Base-by-base conservation (phyloP, 2,113 vertebrate species). In the Chloroceryle aenea region DNA sequence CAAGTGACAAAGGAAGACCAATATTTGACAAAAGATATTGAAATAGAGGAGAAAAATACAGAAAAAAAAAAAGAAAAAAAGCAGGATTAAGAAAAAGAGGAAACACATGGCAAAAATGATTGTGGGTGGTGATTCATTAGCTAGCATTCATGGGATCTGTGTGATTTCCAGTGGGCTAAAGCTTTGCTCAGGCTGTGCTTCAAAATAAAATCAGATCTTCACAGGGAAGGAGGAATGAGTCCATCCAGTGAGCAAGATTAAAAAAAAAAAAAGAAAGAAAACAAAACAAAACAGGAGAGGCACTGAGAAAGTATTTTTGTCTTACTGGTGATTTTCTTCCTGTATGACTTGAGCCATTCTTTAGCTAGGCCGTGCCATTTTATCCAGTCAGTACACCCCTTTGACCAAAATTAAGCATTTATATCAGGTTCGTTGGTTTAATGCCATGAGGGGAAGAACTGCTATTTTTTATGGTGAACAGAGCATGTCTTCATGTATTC, bases 161-260 rank as follows among this genome's bases (percentile, higher is more conserved):
- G 26, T 55, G 32, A 30, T 58, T 87, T 68, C 20, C 34, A 59
- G 40, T 74, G 17, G 16, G 11, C 18, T 56, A 29, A 56, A 62
- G 1, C n/a, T 93, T 1, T 0, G 1, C 32, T 50, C 29, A 63
- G 45, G 12, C 1, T 34, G 5, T 14, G 7, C 16, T 85, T 87
- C 69, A 27, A 23, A 69, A 64, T 16, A 85, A n/a, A 62, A 27
- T 36, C 27, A 23, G 10, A 19, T 36, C 26, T 72, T 62, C 64
- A 48, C 30, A 66, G 27, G 50, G n/a, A 71, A 73, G 13, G n/a
- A 12, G 6, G 21, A 71, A 48, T 21, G 9, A 89, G 55, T 20
- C 63, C 19, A 62, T 45, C 18, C 64, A 50, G 27, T 48, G 55
- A 86, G 18, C 19, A 77, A 80, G 36, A 22, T 20, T 30, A 63